Evolutionary conservation across 2,888 invertebrate species (phyloP).

Genomic region (Loripinus fragilis): DNA sequence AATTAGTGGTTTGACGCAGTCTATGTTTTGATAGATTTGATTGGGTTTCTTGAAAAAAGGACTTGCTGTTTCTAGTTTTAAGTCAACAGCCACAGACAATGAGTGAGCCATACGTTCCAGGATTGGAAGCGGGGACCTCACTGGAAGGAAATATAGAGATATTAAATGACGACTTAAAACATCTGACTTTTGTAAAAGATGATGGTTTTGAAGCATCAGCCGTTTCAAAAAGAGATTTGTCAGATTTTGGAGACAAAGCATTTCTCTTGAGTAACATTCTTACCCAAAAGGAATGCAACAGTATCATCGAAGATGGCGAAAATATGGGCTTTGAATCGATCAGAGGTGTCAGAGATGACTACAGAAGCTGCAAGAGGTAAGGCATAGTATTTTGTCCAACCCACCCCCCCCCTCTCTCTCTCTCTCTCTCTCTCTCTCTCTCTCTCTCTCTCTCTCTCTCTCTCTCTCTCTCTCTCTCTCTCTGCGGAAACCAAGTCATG

Average conservation of each 20-base stretch:
- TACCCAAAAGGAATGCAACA: constrained; percentile 67
- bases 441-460: too few species aligned
- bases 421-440: too few species aligned
- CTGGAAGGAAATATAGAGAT: constrained; percentile 57
- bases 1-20: too few species aligned
- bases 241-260: constrained; percentile 76
- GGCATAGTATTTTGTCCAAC: neutral
- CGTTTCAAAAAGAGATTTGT: constrained; percentile 60
- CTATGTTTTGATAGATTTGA: neutral
- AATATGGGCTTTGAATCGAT: constrained; percentile 70
- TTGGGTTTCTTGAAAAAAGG: too few species aligned
- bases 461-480: too few species aligned
- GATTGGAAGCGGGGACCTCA: constrained; percentile 47
- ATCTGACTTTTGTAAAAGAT: constrained; percentile 26
- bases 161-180: constrained; percentile 26
- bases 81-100: constrained; percentile 17
- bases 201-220: neutral
- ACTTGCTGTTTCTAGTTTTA: neutral
- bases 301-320: constrained; percentile 71
- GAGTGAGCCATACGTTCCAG: constrained; percentile 54
- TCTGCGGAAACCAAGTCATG: too few species aligned
- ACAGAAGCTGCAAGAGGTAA: constrained; percentile 73
- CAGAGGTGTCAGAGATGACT: constrained; percentile 64
- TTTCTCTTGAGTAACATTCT: constrained; percentile 72
- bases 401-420: neutral